Evolutionary conservation across 2,113 vertebrate genomes (phyloP), one percentile per base, ranked within the genome.

Genomic region (Misgurnus anguillicaudatus): DNA sequence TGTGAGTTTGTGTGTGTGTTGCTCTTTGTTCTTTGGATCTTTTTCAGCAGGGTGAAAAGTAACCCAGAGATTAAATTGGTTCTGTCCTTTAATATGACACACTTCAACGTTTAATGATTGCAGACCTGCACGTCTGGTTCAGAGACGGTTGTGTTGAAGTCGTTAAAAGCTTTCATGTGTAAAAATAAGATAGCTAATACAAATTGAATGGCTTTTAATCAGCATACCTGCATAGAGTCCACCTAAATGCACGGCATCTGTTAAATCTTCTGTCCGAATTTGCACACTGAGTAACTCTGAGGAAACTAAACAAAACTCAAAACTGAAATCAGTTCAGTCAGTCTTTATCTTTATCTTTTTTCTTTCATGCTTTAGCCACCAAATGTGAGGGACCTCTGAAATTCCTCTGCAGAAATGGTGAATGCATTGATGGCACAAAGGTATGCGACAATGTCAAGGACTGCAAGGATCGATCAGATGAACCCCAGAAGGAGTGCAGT

Each of bases 401-500:
- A 90, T 99, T 99, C 89, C 95, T 95, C 88, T 99, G 98, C 89
- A 95, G 94, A 88, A 99, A 95, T 81, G 97, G 97, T 71, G 96
- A 98, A 91, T 99, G 98, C 87, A 96, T 99, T 77, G 95, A 98
- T 85, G 91, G 93, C 90, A 88, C 91, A 87, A 96, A 95, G 91
- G 96, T 99, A 89, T 99, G 98, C 75, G 96, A 99, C 88, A 92
- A 94, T 24, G 90, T 94, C 82, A 96, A 92, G 85, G 96, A 99
- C 94, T 99, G 97, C 93, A 94, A 94, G 87, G 98, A 99, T 90
- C 94, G 95, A 88, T 99, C 97, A 9, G 97, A 99, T 85, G 98
- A 99, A 88, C 96, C 96, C 84, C 92, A 95, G 90, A 98, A 95
- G 90, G 96, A 97, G 90, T 99, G 97, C 75, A 96, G 98, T 99